A percentile compares a stretch with the other conserved stretches of the same genome.
Conservation (phyloP, 37 sponge, comb jelly and placozoan species). For the Cladorhizidae sp. region DNA sequence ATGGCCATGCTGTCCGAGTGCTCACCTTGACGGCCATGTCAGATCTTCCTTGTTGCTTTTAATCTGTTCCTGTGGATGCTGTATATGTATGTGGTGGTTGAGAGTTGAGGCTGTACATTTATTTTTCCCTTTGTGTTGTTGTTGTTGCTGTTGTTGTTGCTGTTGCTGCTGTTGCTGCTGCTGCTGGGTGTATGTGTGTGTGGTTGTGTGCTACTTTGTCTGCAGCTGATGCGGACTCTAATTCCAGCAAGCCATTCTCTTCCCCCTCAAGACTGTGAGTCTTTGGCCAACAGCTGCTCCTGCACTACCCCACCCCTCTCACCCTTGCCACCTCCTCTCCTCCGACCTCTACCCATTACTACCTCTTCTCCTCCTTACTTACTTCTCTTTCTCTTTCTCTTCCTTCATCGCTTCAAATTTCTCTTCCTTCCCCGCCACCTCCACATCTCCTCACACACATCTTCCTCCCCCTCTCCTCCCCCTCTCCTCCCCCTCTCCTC, state of each 20-base stretch:
- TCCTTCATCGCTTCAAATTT: not conserved
- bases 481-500: constrained; percentile 2
- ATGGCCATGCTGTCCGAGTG: too few relatives aligned
- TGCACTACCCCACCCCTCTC: not conserved
- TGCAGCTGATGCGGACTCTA: too few relatives aligned
- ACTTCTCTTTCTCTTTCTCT: not conserved
- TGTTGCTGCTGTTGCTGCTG: too few relatives aligned
- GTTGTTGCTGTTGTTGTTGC: too few relatives aligned
- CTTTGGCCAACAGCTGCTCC: not conserved
- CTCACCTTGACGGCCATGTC: too few relatives aligned
- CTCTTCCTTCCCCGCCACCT: not conserved
- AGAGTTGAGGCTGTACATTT: too few relatives aligned
- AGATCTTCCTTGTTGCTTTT: too few relatives aligned
- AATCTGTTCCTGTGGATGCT: too few relatives aligned
- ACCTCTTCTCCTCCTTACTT: constrained; percentile 25
- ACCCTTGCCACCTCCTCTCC: not conserved
- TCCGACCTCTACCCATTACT: not conserved
- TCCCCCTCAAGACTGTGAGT: constrained; percentile 1
- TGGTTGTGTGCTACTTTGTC: too few relatives aligned
- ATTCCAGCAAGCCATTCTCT: not conserved
- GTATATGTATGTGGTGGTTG: too few relatives aligned
- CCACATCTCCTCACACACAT: not conserved
- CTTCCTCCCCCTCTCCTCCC: constrained; percentile 4
- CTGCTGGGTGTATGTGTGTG: not conserved
- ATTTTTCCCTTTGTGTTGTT: too few relatives aligned